Evolutionary conservation across 2,113 vertebrate species (phyloP).

Genomic region (Solenodon paradoxus): DNA sequence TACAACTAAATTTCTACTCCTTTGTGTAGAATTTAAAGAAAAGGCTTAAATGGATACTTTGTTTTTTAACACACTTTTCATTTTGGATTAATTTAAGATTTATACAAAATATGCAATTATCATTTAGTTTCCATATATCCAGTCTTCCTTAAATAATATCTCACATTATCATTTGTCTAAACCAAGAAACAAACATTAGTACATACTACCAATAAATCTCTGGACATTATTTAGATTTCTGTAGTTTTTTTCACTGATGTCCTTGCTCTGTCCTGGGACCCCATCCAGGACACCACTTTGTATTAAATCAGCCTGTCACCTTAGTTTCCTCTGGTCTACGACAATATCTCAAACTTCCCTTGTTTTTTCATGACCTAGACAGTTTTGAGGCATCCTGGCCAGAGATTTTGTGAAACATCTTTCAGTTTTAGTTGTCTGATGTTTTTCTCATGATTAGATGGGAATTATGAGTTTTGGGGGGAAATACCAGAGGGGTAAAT

Average conservation of each 20-base stretch:
- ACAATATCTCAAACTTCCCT: background rate
- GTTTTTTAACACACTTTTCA: background rate
- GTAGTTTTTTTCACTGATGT: background rate
- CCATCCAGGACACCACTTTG: background rate
- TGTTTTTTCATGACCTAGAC: background rate
- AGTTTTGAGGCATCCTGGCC: background rate
- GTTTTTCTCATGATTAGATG: background rate
- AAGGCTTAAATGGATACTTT: background rate
- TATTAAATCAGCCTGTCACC: background rate
- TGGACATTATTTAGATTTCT: background rate
- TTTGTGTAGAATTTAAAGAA: background rate
- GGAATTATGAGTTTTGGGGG: background rate
- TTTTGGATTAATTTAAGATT: background rate
- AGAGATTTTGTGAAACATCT: background rate
- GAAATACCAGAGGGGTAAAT: background rate
- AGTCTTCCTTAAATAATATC: background rate
- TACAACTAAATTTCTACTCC: background rate
- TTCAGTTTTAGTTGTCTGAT: background rate
- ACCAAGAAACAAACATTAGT: background rate
- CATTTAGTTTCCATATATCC: background rate
- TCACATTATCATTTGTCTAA: background rate
- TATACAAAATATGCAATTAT: background rate
- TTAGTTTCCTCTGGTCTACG: background rate
- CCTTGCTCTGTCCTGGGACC: background rate
- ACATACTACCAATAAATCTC: background rate